phyloP scores from a whole-genome alignment of 2,113 vertebrate species.

The Collichthys lucidus region DNA sequence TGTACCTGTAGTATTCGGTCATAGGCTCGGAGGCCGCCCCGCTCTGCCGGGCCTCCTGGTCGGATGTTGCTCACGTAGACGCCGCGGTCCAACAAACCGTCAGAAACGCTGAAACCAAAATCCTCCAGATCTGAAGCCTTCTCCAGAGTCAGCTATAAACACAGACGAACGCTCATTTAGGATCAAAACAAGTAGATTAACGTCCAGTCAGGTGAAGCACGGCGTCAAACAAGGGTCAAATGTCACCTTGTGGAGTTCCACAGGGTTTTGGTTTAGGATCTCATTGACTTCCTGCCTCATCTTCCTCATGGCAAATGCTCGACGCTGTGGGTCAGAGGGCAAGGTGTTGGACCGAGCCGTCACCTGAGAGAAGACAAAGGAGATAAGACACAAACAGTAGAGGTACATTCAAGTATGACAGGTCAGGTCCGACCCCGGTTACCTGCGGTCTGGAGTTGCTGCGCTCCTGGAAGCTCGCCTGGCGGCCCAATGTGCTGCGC shows the following conservation, averaged over 20 bases:
- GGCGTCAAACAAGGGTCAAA: not conserved
- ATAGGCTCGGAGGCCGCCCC: slow-evolving; percentile 90
- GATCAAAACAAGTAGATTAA: not conserved
- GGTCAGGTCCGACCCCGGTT: not conserved
- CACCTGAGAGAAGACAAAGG: slow-evolving; percentile 79
- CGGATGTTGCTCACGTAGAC: slow-evolving; percentile 97
- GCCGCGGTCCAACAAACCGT: slow-evolving; percentile 94
- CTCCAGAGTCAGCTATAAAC: slow-evolving; percentile 90
- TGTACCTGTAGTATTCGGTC: slow-evolving; percentile 96
- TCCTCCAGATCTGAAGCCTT: slow-evolving; percentile 94
- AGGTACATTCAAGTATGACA: not conserved
- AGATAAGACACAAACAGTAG: not conserved
- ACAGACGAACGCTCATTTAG: slow-evolving; percentile 12
- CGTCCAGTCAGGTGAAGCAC: not conserved
- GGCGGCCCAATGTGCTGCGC: slow-evolving; percentile 92
- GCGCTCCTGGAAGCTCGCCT: slow-evolving; percentile 98
- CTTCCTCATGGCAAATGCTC: slow-evolving; percentile 93
- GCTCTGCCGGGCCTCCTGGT: slow-evolving; percentile 90
- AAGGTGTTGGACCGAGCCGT: slow-evolving; percentile 94
- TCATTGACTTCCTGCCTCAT: slow-evolving; percentile 97
- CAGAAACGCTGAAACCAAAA: slow-evolving; percentile 98
- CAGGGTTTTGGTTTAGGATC: slow-evolving; percentile 95
- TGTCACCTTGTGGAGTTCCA: slow-evolving; percentile 96
- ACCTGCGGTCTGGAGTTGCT: slow-evolving; percentile 90
- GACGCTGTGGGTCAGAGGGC: slow-evolving; percentile 92